Conservation (phyloP, 2,797 vertebrate species). For the Spinibarbus caldwelli region DNA sequence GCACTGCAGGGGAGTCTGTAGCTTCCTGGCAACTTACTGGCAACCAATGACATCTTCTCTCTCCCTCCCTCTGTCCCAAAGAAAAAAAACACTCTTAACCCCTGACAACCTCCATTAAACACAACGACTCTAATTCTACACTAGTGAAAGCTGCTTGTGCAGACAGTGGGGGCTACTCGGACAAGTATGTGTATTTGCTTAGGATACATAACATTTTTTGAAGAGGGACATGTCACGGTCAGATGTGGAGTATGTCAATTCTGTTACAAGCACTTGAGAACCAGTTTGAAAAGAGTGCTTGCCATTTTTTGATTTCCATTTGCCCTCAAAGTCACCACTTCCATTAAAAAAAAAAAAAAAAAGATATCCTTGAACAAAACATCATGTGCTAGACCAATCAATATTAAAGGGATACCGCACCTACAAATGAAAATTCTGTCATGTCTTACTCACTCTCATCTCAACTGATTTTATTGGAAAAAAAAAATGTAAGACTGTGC, state of each 20-base stretch:
- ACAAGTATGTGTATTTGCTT: conserved; percentile 20
- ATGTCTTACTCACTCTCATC: background rate
- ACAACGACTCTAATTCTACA: conserved; percentile 11
- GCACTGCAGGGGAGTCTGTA: conserved; percentile 63
- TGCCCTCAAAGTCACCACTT: background rate
- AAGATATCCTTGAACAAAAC: background rate
- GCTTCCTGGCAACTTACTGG: conserved; percentile 73
- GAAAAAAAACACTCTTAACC: conserved; percentile 20
- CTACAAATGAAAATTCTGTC: background rate
- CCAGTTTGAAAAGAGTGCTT: background rate
- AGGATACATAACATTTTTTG: background rate
- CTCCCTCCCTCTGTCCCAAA: background rate
- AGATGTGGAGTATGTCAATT: background rate
- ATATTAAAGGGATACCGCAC: background rate
- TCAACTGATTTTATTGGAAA: no score
- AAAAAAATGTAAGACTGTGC: background rate
- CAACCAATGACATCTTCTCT: conserved; percentile 60
- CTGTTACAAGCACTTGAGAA: background rate
- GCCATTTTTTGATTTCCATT: background rate
- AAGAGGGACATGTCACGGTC: conserved; percentile 9
- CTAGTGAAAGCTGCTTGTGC: background rate
- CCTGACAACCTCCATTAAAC: conserved; percentile 31
- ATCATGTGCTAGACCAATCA: background rate
- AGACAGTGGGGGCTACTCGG: background rate
- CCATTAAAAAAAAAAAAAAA: background rate